Evolutionary conservation across 2,888 invertebrate species (phyloP).

Genomic region (Hirtodrosophila alboralis): DNA sequence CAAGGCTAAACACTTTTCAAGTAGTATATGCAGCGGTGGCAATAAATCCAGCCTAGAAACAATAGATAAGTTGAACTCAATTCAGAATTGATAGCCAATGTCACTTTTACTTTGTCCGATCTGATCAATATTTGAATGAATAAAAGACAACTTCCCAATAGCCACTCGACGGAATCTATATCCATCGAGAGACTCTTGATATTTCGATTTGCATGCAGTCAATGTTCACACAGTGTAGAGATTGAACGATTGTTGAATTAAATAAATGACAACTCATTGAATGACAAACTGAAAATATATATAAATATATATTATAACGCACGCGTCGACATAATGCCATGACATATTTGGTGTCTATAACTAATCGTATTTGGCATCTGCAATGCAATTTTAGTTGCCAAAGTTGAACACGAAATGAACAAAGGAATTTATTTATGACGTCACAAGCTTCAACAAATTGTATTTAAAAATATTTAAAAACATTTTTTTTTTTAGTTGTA

Average conservation of each 20-base stretch:
- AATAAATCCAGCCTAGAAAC: slow-evolving; percentile 6
- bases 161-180: slow-evolving; percentile 10
- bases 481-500: too few relatives aligned
- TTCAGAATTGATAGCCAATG: slow-evolving; percentile 19
- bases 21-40: slow-evolving; percentile 10
- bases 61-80: slow-evolving; percentile 9
- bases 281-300: slow-evolving; percentile 15
- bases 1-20: slow-evolving; percentile 31
- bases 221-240: slow-evolving; percentile 19
- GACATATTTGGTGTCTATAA: slow-evolving; percentile 42
- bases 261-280: slow-evolving; percentile 22
- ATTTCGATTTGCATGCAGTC: slow-evolving; percentile 45
- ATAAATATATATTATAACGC: slow-evolving; percentile 19
- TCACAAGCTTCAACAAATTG: slow-evolving; percentile 11
- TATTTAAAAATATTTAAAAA: too few relatives aligned
- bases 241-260: slow-evolving; percentile 20
- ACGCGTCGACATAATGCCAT: slow-evolving; percentile 38
- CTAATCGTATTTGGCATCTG: slow-evolving; percentile 39
- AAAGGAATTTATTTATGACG: slow-evolving; percentile 45
- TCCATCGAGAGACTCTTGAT: slow-evolving; percentile 28
- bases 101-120: slow-evolving; percentile 17
- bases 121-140: slow-evolving; percentile 18
- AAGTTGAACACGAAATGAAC: slow-evolving; percentile 14
- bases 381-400: slow-evolving; percentile 48
- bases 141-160: slow-evolving; percentile 27